Conservation (phyloP, 2,888 invertebrate species). For the Azorinus chamasolen region DNA sequence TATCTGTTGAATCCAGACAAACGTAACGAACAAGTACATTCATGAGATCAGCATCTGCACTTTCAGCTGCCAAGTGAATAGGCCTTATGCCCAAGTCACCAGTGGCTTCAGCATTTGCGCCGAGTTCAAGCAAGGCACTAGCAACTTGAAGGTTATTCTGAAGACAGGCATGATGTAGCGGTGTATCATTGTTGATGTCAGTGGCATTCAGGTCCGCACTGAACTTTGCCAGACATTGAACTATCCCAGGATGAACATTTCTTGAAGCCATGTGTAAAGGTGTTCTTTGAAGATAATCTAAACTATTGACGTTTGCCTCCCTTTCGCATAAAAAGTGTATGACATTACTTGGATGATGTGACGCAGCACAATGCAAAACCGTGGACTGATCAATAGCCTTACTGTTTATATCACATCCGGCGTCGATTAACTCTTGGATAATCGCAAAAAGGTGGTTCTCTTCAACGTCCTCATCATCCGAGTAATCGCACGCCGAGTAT, state of each 20-base stretch:
- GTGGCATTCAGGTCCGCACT: too few relatives aligned
- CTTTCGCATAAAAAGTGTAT: neutral
- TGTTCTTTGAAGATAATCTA: constrained; percentile 35
- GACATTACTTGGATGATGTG: neutral
- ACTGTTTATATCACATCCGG: constrained; percentile 20
- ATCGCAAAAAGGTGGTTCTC: too few relatives aligned
- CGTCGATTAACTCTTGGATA: neutral
- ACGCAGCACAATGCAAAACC: constrained; percentile 31
- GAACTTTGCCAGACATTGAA: too few relatives aligned
- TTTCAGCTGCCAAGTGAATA: constrained; percentile 38
- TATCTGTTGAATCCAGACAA: too few relatives aligned
- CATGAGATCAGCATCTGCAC: constrained; percentile 16
- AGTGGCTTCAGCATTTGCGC: constrained; percentile 7
- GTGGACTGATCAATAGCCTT: constrained; percentile 28
- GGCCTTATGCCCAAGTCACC: constrained; percentile 37
- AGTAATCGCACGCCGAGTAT: too few relatives aligned
- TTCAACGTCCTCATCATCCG: too few relatives aligned
- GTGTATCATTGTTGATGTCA: too few relatives aligned
- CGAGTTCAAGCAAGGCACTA: constrained; percentile 11
- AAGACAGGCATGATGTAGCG: too few relatives aligned
- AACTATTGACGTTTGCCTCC: constrained; percentile 12
- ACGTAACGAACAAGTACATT: neutral
- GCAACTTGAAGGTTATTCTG: neutral
- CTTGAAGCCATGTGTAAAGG: constrained; percentile 39
- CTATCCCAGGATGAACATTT: constrained; percentile 19